Base-by-base conservation (phyloP, 2,888 invertebrate species). In the Macaria liturata region DNA sequence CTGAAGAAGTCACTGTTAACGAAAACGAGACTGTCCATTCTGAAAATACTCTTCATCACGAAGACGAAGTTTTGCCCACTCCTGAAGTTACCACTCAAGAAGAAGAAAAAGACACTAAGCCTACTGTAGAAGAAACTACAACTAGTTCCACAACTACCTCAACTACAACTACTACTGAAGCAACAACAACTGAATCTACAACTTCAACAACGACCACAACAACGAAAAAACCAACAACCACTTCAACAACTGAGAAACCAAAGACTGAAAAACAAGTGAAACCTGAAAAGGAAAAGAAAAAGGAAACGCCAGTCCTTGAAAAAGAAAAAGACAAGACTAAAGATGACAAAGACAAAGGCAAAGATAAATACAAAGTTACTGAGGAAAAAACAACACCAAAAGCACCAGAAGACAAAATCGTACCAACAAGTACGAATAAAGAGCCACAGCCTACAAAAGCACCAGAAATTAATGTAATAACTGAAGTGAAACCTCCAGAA, bases 1-100 rank as follows among this genome's bases (percentile, higher is more conserved):
- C 55, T 52, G 59, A 60, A 32, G 59, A 60, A 60, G 59, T 60
- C 52, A 55, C 55, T 30, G 76, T 80, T 4, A 84, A 77, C 34
- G 91, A 91, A 70, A 87, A 87, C 54, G 91, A 91, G 59, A 81
- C 82, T 45, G 70, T 75, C 31, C 85, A 86, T 70, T 83, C 78
- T 4, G 88, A 88, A 59, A 90, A 88, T 61, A 83, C 76, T 44
- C 75, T 87, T 9, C 83, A 83, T 9, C 78, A 81, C 34, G 86
- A 85, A 49, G 80, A 81, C 6, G 61, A 74, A n/a, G 65, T 76
- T 9, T 61, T 75, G n/a, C 64, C 74, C n/a, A 48, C 76, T 9
- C 73, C 78, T 57, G 79, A 80, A 67, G 61, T 68, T 45, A 76
- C 71, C 9, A 84, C 83, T 9, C 75, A 76, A 39, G 81, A 78